Base-by-base conservation (phyloP, 64 coral and sea anemone species). In the Trachythela sp. region DNA sequence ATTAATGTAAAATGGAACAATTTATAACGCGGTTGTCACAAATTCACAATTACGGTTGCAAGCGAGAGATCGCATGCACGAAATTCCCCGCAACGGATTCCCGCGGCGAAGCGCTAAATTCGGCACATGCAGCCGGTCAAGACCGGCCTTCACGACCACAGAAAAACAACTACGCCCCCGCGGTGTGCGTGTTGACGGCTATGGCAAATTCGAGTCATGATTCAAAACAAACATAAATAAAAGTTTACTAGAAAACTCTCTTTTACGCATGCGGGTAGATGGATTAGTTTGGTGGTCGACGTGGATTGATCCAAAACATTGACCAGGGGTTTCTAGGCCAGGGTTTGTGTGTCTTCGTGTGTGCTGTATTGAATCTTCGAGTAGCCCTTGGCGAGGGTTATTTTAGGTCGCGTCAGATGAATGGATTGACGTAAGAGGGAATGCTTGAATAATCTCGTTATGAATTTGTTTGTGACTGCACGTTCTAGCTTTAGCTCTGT, bases 401-500 rank as follows among this genome's bases (percentile, higher is more conserved):
- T 64, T 64, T 64, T 20, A 38, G 75, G 20, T 35, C 30, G 20
- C 13, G 31, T 22, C 75, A 80, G 27, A 14, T 80, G 75, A 38
- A 7, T 80, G 75, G 20, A 80, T 80, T 80, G 31, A 80, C 75
- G 75, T 80, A 80, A 80, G 15, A 29, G 15, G 75, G 15, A 80
- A 30, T 80, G 75, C 75, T 80, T 80, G 75, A 80, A 80, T 80
- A 80, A 80, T 80, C 75, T 80, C 20, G 32, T 80, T 29, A 80
- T 35, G 20, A 15, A 6, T 35, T 80, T 80, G 75, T 80, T 39
- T 39, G 30, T 35, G 20, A 80, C 31, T 80, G 75, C 26, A 36
- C 20, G n/a, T n/a, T n/a, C n/a, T 35, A 14, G 33, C 31, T 9
- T 37, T 80, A 38, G 30, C 20, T 39, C 3, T 35, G 26, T 80